Evolutionary conservation across 1,140 invertebrate genomes (phyloP), one percentile per base, ranked within the genome.

Genomic region (Oscheius sp.): DNA sequence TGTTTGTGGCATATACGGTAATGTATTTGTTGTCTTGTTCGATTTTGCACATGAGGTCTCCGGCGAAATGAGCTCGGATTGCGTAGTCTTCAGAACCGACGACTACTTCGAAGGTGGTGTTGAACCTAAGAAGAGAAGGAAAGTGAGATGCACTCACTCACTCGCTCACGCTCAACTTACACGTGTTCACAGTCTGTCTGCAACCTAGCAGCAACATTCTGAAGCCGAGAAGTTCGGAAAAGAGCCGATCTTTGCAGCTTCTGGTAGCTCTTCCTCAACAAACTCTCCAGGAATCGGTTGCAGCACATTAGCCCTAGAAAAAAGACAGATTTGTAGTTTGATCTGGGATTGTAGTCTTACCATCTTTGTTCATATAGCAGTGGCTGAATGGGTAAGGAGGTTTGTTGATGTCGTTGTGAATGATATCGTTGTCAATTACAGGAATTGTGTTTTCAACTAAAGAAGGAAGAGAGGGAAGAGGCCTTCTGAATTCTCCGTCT

Each of bases 221-320:
- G 61, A 7, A 63, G n/a, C 10, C 10, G 18, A 32, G 32, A 29
- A n/a, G 10, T 42, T 15, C 28, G 10, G 15, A 26, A 32, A 13
- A 0, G 31, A 29, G 32, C 36, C 7, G 7, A 13, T 42, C 61
- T 34, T 63, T 34, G 31, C 29, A 34, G 15, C 26, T 63, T 63
- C 10, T 63, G 18, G 31, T 32, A 63, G 26, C 61, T 63, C 29
- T 63, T 63, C 31, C 61, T 10, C 32, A 63, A 32, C 61, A 63
- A 38, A 38, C 1, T 63, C 26, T 63, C 61, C 32, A 63, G 29
- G 1, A 36, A 63, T n/a, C 61, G 15, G 26, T 63, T 63, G 31
- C 61, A 63, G 61, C 61, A 63, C 61, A 63, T 63, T n/a, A 63
- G 35, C 18, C 61, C 61, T 63, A 34, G 23, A 59, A 59, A 32